A percentile compares a stretch with the other conserved stretches of the same genome.
These are phyloP conservation scores for Phalacrocorax pelagicus DNA, from an alignment of 2,113 vertebrate genomes.

Conservation along the genomic window DNA sequence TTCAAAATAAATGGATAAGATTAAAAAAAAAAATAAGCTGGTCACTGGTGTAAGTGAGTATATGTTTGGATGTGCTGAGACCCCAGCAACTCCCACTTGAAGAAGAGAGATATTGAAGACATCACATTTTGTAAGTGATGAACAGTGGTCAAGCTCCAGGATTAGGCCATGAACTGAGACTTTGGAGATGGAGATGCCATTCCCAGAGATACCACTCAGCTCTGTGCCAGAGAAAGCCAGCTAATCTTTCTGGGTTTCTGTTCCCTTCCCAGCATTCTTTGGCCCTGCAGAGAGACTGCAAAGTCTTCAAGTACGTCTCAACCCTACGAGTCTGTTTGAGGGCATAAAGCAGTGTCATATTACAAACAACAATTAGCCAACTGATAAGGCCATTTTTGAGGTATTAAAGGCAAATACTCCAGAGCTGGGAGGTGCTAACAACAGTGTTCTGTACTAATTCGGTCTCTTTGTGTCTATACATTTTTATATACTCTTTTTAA, in stretches of 20 bases:
- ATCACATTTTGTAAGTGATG: neutral
- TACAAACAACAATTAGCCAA: neutral
- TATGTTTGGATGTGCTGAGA: neutral
- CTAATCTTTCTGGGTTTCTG: neutral
- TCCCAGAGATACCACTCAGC: neutral
- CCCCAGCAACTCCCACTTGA: neutral
- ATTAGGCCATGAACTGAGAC: neutral
- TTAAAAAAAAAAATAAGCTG: neutral
- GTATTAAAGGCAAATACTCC: neutral
- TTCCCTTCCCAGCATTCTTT: neutral
- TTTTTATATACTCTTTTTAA: neutral
- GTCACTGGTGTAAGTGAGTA: neutral
- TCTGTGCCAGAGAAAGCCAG: neutral
- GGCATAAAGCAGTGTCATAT: neutral
- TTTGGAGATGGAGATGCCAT: neutral
- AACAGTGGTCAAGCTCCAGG: neutral
- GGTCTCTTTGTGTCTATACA: neutral
- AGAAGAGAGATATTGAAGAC: neutral
- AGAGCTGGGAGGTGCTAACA: neutral
- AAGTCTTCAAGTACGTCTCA: neutral
- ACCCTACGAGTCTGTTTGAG: accelerated
- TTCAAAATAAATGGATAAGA: neutral
- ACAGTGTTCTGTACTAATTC: neutral
- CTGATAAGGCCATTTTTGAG: neutral
- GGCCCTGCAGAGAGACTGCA: neutral